Evolutionary conservation across 2,113 vertebrate species (phyloP), one percentile per base, ranked within the genome.

Genomic region (Beaufortia kweichowensis): DNA sequence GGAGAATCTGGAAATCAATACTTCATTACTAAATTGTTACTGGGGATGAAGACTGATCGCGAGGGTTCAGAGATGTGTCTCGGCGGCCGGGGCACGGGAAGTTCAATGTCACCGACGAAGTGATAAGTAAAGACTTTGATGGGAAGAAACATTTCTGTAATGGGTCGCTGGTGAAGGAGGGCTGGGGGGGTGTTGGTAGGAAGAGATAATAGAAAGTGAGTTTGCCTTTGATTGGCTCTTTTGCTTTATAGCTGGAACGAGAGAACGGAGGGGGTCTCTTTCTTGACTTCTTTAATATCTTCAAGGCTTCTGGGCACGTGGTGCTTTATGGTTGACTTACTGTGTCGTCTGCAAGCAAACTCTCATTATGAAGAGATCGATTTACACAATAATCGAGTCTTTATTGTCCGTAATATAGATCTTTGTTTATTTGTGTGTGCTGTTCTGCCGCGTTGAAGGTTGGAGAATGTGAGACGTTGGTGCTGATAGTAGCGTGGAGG

Each of bases 11-110:
- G 94, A 96, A 98, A 98, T 98, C 97, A 95, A 99, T 98, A 98
- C 95, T 98, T 98, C 97, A 97, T 98, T 96, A 98, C 95, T 96
- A 96, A 96, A 98, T 98, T 96, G 96, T 97, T 95, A 94, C 95
- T 91, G 92, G 93, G 93, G 93, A 94, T 94, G 95, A 96, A 97
- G 95, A 98, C 93, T 92, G 91, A 97, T 95, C 92, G 94, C 89
- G 66, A 88, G 91, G 91, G 92, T 90, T 91, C 93, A 92, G 92
- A 90, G 93, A 93, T 93, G 91, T 90, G 93, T 92, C 95, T 94
- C 94, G 86, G 91, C 67, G 74, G 93, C 91, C 83, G 69, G 93
- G 94, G 92, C 94, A 94, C 84, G 78, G 89, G 86, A 92, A 95
- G 94, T 94, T 97, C 94, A 93, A 91, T 93, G 93, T 94, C 94